phyloP scores from a whole-genome alignment of 2,113 vertebrate genomes.

The Misgurnus mizolepis region DNA sequence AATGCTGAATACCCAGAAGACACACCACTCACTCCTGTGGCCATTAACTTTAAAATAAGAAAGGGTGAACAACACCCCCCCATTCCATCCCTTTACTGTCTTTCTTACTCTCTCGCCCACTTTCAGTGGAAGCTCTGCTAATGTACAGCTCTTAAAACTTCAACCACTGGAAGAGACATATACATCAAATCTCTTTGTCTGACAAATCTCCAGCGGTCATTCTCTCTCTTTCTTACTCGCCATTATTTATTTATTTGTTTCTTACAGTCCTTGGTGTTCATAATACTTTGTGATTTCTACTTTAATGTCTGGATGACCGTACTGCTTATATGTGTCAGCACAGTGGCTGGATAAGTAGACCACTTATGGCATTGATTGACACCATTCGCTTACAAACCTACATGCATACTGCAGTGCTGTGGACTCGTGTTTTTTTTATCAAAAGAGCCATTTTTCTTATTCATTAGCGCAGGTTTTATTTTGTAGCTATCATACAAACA shows the following conservation, averaged over 20 bases:
- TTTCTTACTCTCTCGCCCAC: background rate
- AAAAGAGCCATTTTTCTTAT: no score
- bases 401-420: background rate
- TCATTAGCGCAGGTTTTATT: no score
- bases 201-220: slow-evolving; percentile 23
- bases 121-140: slow-evolving; percentile 17
- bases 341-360: background rate
- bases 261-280: slow-evolving; percentile 52
- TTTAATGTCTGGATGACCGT: slow-evolving; percentile 47
- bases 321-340: slow-evolving; percentile 37
- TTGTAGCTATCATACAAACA: no score
- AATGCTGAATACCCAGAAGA: slow-evolving; percentile 21
- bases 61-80: background rate
- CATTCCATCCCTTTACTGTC: background rate
- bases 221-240: background rate
- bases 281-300: slow-evolving; percentile 43
- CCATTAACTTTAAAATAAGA: slow-evolving; percentile 20
- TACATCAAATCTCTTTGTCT: slow-evolving; percentile 36
- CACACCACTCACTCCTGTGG: background rate
- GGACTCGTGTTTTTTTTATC: background rate
- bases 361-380: background rate
- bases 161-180: slow-evolving; percentile 1
- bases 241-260: slow-evolving; percentile 51
- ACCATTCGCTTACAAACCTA: background rate
- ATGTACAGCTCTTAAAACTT: slow-evolving; percentile 35